Evolutionary conservation across 2,113 vertebrate species (phyloP).

Genomic region (Amazona vittata): DNA sequence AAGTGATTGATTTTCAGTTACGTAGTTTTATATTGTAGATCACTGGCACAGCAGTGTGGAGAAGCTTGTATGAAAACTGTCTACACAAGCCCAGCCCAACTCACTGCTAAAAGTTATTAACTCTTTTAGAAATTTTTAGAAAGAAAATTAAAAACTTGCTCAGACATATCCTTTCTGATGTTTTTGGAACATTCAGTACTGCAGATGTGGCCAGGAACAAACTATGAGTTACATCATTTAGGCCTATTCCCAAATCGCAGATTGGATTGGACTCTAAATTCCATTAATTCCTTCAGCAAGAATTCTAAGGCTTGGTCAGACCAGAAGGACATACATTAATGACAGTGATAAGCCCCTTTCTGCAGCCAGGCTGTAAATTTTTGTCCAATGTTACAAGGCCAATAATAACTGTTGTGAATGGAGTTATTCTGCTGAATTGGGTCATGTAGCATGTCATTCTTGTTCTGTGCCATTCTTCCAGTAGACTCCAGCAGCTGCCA

Average conservation of each 20-base stretch:
- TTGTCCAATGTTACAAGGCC: neutral
- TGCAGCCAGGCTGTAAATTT: neutral
- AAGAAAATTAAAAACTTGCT: slow-evolving; percentile 15
- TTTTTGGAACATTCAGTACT: slow-evolving; percentile 23
- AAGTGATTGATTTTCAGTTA: neutral
- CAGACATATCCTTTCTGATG: slow-evolving; percentile 44
- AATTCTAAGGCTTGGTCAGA: neutral
- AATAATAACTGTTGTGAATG: neutral
- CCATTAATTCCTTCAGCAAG: slow-evolving; percentile 3
- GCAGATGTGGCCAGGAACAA: slow-evolving; percentile 23
- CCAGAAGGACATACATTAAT: slow-evolving; percentile 42
- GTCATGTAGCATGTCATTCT: neutral
- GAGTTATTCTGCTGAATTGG: neutral
- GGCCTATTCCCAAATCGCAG: slow-evolving; percentile 30
- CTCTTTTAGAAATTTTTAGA: slow-evolving; percentile 24
- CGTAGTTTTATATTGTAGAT: slow-evolving; percentile 26
- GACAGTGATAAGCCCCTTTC: neutral
- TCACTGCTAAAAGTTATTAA: slow-evolving; percentile 26
- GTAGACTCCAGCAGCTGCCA: neutral
- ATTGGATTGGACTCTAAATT: slow-evolving; percentile 7
- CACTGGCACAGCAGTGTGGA: neutral
- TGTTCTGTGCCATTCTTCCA: neutral
- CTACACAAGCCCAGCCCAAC: slow-evolving; percentile 25
- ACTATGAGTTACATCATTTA: slow-evolving; percentile 12
- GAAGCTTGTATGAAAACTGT: slow-evolving; percentile 17